Evolutionary conservation across 2,113 vertebrate species (phyloP), one percentile per base, ranked within the genome.

Genomic region (Ophiodon elongatus): DNA sequence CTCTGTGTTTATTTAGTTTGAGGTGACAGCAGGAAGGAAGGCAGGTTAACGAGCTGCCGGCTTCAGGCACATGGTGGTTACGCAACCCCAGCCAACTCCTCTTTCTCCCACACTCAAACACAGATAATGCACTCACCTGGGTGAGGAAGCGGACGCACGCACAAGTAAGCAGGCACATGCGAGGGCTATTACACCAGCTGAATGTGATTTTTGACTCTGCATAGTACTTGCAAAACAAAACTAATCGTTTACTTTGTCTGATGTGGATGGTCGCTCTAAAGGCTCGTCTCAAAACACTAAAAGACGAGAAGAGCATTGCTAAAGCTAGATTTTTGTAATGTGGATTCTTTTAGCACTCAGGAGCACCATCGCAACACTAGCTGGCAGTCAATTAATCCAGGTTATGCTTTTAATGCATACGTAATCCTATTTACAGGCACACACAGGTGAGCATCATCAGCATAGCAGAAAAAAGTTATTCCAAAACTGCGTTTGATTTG

Each of bases 21-120:
- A 94, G 92, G 92, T 93, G 94, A 94, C 92, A 94, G 93, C 91
- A 94, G 93, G 94, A 94, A 94, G 93, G 92, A 94, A 94, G 93
- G 90, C 88, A 93, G 90, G 91, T 94, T 94, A 94, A 94, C 91
- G 85, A 94, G 93, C 94, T 93, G 93, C 92, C 89, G 89, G 91
- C 89, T 93, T 89, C 88, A 92, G 91, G 90, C 91, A 92, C 94
- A 94, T 93, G 91, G 90, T 83, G 91, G 93, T 93, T 94, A 93
- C 85, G 88, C 93, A 94, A 94, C 85, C 54, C 37, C 52, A 50
- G 84, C 89, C 92, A 90, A 90, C 86, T 92, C 84, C 87, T 89
- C 74, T 82, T 77, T 76, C 71, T 8, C 50, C 67, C 50, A 75
- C 35, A 79, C 29, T 25, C 39, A 83, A 52, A 76, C 63, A 79